These are phyloP conservation scores for Coturnix japonica DNA, from an alignment of 2,113 vertebrate species.

Conservation along the genomic window DNA sequence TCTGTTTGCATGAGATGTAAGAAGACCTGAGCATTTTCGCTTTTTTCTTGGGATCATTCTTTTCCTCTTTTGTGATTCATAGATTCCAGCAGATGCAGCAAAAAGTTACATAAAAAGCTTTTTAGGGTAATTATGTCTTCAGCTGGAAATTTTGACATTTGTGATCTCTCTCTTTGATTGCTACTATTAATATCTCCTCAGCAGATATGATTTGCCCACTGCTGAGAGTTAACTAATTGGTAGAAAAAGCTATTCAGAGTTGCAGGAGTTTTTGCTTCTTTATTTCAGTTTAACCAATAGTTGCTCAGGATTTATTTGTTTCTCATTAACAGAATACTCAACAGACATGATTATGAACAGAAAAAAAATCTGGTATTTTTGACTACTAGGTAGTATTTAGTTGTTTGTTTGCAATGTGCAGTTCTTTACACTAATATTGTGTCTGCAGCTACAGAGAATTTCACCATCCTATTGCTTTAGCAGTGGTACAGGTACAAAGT, in stretches of 20 bases:
- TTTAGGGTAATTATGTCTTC: conserved; percentile 71
- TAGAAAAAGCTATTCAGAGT: conserved; percentile 5
- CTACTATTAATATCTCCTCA: conserved; percentile 67
- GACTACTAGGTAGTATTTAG: neutral
- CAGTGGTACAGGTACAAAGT: neutral
- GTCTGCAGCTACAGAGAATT: neutral
- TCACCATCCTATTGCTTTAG: neutral
- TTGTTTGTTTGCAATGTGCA: neutral
- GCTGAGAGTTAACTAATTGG: conserved; percentile 58
- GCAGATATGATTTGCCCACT: conserved; percentile 17
- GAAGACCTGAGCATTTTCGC: neutral
- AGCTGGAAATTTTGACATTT: conserved; percentile 68
- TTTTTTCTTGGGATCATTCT: neutral
- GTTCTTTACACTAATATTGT: neutral
- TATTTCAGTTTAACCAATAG: conserved; percentile 11
- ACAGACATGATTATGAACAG: neutral
- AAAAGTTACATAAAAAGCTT: conserved; percentile 71
- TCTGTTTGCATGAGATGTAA: neutral
- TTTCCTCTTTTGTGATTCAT: conserved; percentile 61
- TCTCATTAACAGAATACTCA: neutral
- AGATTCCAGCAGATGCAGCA: conserved; percentile 50
- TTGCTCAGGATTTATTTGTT: neutral
- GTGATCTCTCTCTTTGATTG: conserved; percentile 60
- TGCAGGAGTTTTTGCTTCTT: conserved; percentile 23
- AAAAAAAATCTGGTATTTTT: neutral